Evolutionary conservation across 1,140 invertebrate genomes (phyloP).

Genomic region (Euura saliciscinereae): DNA sequence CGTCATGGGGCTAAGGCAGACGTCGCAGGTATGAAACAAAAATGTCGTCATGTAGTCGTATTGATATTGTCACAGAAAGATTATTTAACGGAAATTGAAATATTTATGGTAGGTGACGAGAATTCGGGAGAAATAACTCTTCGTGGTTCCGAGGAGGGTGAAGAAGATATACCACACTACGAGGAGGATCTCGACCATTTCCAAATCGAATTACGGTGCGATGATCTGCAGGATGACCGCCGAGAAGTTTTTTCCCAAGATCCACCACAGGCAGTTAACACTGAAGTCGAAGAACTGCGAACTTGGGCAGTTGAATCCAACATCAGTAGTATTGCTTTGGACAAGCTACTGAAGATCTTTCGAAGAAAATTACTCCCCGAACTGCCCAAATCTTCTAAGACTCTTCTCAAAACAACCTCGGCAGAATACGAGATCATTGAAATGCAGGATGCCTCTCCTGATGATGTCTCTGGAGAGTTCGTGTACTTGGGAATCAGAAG

Average conservation of each 20-base stretch:
- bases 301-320: background rate
- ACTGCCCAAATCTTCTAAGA: conserved; percentile 12
- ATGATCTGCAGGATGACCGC: background rate
- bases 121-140: background rate
- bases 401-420: conserved; percentile 7
- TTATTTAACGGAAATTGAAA: background rate
- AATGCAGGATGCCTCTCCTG: background rate
- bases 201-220: background rate
- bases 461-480: background rate
- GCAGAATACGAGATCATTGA: background rate
- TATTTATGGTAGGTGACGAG: background rate
- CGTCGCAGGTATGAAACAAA: background rate
- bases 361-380: too few relatives aligned
- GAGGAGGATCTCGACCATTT: background rate
- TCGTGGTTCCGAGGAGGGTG: background rate
- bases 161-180: background rate
- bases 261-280: background rate
- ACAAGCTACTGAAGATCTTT: background rate
- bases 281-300: background rate
- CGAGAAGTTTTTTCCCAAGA: background rate
- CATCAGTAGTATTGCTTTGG: background rate
- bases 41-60: background rate
- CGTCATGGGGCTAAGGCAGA: background rate
- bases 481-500: background rate
- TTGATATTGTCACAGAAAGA: background rate